Percentiles rank a stretch among this genome's conserved stretches.
phyloP scores from a whole-genome alignment of 2,113 vertebrate species.

The Misgurnus mizolepis region DNA sequence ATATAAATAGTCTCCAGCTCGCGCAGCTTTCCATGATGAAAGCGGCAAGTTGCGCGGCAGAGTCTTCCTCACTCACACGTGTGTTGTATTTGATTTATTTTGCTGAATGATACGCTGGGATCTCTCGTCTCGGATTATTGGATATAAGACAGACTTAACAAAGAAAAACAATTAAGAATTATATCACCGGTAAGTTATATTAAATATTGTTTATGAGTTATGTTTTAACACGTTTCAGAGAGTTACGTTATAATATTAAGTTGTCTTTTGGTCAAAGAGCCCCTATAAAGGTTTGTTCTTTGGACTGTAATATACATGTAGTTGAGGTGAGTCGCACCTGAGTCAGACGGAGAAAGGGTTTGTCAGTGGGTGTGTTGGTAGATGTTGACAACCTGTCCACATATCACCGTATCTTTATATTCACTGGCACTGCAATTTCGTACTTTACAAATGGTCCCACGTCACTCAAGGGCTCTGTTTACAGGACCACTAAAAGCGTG shows the following conservation, averaged over 20 bases:
- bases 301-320: background rate
- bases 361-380: constrained; percentile 41
- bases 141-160: background rate
- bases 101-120: background rate
- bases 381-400: constrained; percentile 23
- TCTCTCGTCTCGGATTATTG: background rate
- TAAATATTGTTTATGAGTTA: background rate
- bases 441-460: background rate
- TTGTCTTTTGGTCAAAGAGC: background rate
- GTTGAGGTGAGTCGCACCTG: constrained; percentile 54
- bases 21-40: background rate
- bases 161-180: background rate
- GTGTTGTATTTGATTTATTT: background rate
- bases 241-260: background rate
- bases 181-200: constrained; percentile 37
- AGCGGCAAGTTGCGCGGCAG: background rate
- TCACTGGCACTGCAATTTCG: background rate
- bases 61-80: background rate
- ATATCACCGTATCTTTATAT: constrained; percentile 34
- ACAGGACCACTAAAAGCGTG: background rate
- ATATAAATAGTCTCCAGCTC: constrained; percentile 35
- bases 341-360: constrained; percentile 53
- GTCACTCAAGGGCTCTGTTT: constrained; percentile 11
- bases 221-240: background rate
- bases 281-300: background rate